Evolutionary conservation across 2,797 vertebrate genomes (phyloP), one percentile per base, ranked within the genome.

Genomic region (Triplophysa yarkandensis): DNA sequence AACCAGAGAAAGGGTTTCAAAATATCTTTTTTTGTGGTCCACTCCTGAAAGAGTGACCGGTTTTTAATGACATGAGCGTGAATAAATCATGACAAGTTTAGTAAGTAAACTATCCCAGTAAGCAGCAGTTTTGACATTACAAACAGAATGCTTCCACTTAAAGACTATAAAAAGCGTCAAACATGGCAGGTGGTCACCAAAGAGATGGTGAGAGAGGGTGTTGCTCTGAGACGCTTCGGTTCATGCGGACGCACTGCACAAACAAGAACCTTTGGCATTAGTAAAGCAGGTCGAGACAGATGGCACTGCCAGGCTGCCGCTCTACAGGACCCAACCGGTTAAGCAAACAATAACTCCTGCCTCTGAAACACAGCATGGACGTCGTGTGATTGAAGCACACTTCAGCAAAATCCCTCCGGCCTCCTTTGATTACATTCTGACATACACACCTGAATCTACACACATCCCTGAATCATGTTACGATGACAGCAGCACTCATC

Each of bases 281-380:
- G 68, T 66, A 50, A 76, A 78, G 43, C 43, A 69, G 74, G 73
- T 79, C 41, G 60, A 68, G 76, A 69, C 77, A 77, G 77, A 79
- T 79, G 76, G 68, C 65, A 65, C 9, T 34, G 55, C 64, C 74
- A 79, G 65, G 39, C 32, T 72, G 74, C 19, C 17, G 30, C 77
- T 50, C 70, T 61, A 58, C 69, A 54, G 69, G 77, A 44, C 28
- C 11, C 13, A 66, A 54, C 55, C 65, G 36, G 75, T 54, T 77
- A 43, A 86, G 44, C 66, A 66, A 73, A 55, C 14, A 50, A 65
- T 55, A 32, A 70, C 27, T 57, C 21, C 57, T 34, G 23, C 19
- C 58, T 55, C 57, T 58, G 17, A 61, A 62, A 44, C 48, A n/a
- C 57, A 78, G 43, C 57, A 64, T 46, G 36, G 46, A 48, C 9